Evolutionary conservation across 2,797 vertebrate species (phyloP), one percentile per base, ranked within the genome.

Genomic region (Sebastiscus albofasciatus): DNA sequence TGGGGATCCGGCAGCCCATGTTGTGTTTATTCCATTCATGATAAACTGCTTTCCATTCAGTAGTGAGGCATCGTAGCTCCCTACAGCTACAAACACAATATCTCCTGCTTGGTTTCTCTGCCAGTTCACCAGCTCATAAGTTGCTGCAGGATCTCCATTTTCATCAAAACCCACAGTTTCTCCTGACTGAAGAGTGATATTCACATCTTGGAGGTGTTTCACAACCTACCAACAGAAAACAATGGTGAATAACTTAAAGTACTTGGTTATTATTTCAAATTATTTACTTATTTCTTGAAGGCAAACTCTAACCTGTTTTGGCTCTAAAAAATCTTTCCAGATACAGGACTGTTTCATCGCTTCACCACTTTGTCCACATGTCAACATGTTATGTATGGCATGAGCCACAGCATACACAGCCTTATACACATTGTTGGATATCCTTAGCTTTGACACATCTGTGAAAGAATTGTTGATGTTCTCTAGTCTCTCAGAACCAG

Each of bases 101-200:
- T 92, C 83, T 67, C 94, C 93, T 55, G 67, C 84, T 54, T 11
- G 42, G 71, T 87, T 93, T 83, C 84, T 94, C 87, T 96, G 94
- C 95, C 95, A 96, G 90, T 96, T 96, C 46, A 96, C 94, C 61
- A 96, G 89, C 80, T 96, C 95, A 81, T 96, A 96, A 18, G 70
- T 88, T 2, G 96, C 95, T 14, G 82, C 77, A 36, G 95, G 95
- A 72, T 96, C 95, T 81, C 95, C 95, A 65, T 95, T 94, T 64
- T 33, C 39, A 89, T 95, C 91, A 86, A 96, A 96, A 82, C 87
- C 81, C 2, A 96, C 92, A 12, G 12, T 89, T 54, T 96, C 95
- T 71, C 94, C 96, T 8, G 92, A 94, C 14, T 68, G 54, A 65
- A 94, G 92, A 26, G 90, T 93, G 34, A 96, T 95, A 83, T 95